Evolutionary conservation across 30 jellyfish, hydroid and myxozoan genomes (phyloP).

Genomic region (Turritopsis dohrnii): DNA sequence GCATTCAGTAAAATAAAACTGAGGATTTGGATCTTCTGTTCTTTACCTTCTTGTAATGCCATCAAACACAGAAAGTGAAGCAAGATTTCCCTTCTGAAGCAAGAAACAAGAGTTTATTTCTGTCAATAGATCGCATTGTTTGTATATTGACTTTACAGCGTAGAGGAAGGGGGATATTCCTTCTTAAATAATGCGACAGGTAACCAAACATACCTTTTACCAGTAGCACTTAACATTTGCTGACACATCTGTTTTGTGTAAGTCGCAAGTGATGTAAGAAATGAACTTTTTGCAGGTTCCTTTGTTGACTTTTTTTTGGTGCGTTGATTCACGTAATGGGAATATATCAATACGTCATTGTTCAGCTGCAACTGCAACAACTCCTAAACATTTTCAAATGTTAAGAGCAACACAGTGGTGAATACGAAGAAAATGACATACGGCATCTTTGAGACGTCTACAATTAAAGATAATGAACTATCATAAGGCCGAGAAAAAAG

Average conservation of each 20-base stretch:
- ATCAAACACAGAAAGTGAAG: neutral
- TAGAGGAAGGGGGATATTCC: too few relatives aligned
- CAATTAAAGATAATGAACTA: too few relatives aligned
- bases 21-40: neutral
- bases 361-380: conserved; percentile 49
- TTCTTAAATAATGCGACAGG: too few relatives aligned
- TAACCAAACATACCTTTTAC: neutral
- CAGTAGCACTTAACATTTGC: conserved; percentile 40
- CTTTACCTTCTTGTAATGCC: conserved; percentile 26
- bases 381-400: conserved; percentile 42
- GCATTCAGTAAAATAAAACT: conserved; percentile 1
- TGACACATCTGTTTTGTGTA: conserved; percentile 47
- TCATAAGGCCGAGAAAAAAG: too few relatives aligned
- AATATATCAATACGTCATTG: conserved; percentile 28
- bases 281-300: conserved; percentile 36
- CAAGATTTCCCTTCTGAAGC: neutral
- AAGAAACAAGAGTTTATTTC: neutral
- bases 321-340: neutral
- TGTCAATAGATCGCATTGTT: too few relatives aligned
- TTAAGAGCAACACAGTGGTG: too few relatives aligned
- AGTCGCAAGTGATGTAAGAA: conserved; percentile 51
- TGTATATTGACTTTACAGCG: neutral
- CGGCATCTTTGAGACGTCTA: too few relatives aligned
- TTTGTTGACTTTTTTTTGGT: conserved; percentile 24
- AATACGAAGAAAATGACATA: too few relatives aligned